Percentiles rank a stretch among this genome's conserved stretches.
phyloP scores from a whole-genome alignment of 2,113 vertebrate genomes.

The Callospermophilus lateralis region DNA sequence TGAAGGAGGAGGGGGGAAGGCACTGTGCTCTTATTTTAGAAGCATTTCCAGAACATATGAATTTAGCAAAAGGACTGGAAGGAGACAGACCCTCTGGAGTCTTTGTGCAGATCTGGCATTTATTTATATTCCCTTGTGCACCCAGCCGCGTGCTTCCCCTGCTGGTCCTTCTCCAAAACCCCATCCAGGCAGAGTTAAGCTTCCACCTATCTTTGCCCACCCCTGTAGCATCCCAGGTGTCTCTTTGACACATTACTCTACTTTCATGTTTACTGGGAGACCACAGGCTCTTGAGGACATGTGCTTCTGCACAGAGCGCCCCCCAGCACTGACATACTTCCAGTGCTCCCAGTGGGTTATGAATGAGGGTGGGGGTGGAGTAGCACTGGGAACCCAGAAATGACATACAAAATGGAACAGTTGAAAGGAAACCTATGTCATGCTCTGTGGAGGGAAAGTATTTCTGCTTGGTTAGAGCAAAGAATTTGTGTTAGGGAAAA shows the following conservation, averaged over 20 bases:
- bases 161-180: background rate
- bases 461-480: slow-evolving; percentile 39
- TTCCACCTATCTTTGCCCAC: background rate
- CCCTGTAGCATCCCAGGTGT: background rate
- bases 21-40: background rate
- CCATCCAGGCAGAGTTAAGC: rapidly evolving
- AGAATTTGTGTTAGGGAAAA: background rate
- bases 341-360: background rate
- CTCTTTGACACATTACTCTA: background rate
- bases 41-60: background rate
- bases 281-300: background rate
- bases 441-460: background rate
- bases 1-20: background rate
- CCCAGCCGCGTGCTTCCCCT: background rate
- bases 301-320: background rate
- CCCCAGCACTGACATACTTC: background rate
- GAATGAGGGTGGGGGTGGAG: background rate
- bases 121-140: background rate
- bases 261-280: background rate
- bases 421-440: background rate
- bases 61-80: background rate
- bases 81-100: background rate
- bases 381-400: background rate
- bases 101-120: background rate
- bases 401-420: background rate